These are phyloP conservation scores for Pomacea canaliculata DNA, from an alignment of 2,888 invertebrate genomes.

Conservation along the genomic window DNA sequence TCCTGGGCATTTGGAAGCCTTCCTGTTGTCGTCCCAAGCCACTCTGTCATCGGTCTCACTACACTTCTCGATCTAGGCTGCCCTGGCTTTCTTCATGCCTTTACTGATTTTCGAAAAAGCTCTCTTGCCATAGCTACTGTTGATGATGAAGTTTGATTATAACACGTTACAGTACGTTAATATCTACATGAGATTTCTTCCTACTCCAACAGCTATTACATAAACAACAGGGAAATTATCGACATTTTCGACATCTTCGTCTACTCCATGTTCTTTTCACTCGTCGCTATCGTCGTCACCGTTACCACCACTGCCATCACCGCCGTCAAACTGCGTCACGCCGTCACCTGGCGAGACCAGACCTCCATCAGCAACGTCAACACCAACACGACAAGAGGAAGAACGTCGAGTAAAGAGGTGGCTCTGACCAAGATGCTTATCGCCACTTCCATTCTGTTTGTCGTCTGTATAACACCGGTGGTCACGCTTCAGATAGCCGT, in stretches of 20 bases:
- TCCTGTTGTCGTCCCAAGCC: too few relatives aligned
- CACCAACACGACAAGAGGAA: not conserved
- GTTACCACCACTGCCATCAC: constrained; percentile 7
- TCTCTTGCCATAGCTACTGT: too few relatives aligned
- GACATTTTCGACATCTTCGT: constrained; percentile 3
- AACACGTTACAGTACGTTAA: too few relatives aligned
- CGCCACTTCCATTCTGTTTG: constrained; percentile 9
- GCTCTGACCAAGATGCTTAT: constrained; percentile 20
- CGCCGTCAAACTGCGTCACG: constrained; percentile 5
- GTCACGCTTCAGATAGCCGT: not conserved
- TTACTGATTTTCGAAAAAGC: too few relatives aligned
- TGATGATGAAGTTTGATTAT: too few relatives aligned
- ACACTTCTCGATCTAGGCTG: too few relatives aligned
- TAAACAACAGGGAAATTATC: not conserved
- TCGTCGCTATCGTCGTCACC: not conserved
- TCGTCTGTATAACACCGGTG: constrained; percentile 7
- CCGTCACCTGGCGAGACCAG: not conserved
- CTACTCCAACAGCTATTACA: not conserved
- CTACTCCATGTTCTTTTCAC: not conserved
- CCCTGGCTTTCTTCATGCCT: too few relatives aligned
- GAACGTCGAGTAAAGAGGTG: not conserved
- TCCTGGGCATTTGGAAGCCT: too few relatives aligned
- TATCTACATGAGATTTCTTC: too few relatives aligned
- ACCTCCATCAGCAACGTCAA: not conserved
- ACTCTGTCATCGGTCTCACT: too few relatives aligned